Evolutionary conservation across 2,888 invertebrate genomes (phyloP), one percentile per base, ranked within the genome.

Genomic region (Dyspetes luteomarginatus): DNA sequence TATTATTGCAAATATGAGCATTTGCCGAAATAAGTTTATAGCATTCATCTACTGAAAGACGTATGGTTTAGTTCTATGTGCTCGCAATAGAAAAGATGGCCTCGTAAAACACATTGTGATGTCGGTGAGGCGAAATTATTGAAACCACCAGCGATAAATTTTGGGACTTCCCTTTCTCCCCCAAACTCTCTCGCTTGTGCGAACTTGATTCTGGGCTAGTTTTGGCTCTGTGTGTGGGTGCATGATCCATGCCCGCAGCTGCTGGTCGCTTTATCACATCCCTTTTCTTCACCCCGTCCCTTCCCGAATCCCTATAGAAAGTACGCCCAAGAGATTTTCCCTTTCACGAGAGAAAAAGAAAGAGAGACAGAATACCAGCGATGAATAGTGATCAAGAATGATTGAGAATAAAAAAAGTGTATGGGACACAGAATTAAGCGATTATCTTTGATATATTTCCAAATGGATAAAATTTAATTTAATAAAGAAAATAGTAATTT

Each of bases 171-270:
- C 48, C 72, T 56, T 72, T 52, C 65, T 41, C n/a, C 28, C 43
- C 22, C 12, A 52, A 36, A 45, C 45, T n/a, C 28, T 36, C 41
- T 64, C 17, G 28, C 67, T 7, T 28, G 60, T 36, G 28, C 48
- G 67, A 65, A 72, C 58, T 67, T 67, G 58, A 67, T 72, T 45
- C 58, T 19, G 28, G 58, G 36, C 36, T 78, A 72, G 41, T 72
- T 72, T n/a, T n/a, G n/a, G 50, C 45, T 4, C 19, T 62, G 26
- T 26, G 55, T 55, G 68, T 43, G 26, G n/a, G 45, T 45, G 65
- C 72, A 72, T 72, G 78, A 72, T 78, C 72, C 78, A 72, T 67
- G 58, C 65, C 30, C 24, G 19, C 58, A 71, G 78, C 62, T 69
- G 72, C 60, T 30, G 58, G 9, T 26, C 65, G 58, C 58, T 72